These are phyloP conservation scores for Hydrolagus colliei DNA, from an alignment of 2,797 vertebrate genomes.

Conservation along the genomic window DNA sequence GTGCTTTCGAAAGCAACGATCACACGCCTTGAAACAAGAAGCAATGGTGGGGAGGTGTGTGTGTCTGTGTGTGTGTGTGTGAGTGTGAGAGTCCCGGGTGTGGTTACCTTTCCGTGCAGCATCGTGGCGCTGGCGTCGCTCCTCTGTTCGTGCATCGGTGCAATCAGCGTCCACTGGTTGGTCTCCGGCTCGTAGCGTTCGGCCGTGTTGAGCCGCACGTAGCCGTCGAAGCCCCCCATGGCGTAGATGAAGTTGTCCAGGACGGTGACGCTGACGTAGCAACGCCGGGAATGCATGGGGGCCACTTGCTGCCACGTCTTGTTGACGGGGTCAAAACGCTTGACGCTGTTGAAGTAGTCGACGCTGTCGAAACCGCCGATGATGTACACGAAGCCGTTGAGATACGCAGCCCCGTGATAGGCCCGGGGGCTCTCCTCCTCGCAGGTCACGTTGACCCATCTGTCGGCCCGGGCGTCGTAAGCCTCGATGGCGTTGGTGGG, in stretches of 20 bases:
- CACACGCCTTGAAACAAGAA: no score
- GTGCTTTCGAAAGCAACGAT: no score
- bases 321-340: conserved; percentile 56
- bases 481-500: conserved; percentile 66
- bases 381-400: conserved; percentile 60
- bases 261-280: conserved; percentile 65
- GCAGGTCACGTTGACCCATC: conserved; percentile 58
- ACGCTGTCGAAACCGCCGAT: conserved; percentile 63
- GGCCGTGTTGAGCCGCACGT: conserved; percentile 53
- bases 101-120: conserved; percentile 54
- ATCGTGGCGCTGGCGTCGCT: conserved; percentile 63
- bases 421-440: conserved; percentile 55
- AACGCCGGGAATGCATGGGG: conserved; percentile 65
- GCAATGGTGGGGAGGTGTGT: no score
- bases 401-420: conserved; percentile 60
- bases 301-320: conserved; percentile 65
- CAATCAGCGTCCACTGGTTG: conserved; percentile 71
- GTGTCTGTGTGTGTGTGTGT: no score
- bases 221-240: conserved; percentile 70
- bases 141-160: conserved; percentile 63
- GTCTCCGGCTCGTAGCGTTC: conserved; percentile 63
- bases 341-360: conserved; percentile 62
- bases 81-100: no score
- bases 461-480: conserved; percentile 54
- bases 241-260: conserved; percentile 66